phyloP scores from a whole-genome alignment of 2,113 vertebrate genomes.

The Hassar affinis region DNA sequence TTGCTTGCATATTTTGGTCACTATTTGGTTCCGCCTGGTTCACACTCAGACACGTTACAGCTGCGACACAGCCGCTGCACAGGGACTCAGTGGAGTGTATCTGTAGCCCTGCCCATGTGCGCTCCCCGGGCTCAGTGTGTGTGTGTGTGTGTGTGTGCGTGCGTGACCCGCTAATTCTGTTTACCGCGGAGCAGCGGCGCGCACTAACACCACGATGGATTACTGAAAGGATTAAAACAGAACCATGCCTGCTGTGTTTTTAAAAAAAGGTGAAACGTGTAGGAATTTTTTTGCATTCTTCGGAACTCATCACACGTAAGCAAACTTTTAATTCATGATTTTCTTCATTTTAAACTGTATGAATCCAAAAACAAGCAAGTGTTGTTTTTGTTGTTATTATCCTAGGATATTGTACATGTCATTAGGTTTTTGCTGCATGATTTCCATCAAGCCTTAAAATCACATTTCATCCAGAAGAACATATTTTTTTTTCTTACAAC shows the following conservation, averaged over 20 bases:
- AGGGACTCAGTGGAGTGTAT: constrained; percentile 17
- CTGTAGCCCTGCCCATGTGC: constrained; percentile 46
- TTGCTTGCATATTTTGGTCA: not conserved
- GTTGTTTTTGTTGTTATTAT: not conserved
- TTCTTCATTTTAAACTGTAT: not conserved
- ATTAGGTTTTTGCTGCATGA: not conserved
- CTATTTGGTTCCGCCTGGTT: not conserved
- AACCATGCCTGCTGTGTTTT: constrained; percentile 72
- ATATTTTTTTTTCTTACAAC: no score
- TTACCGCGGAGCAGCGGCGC: constrained; percentile 14
- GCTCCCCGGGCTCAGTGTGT: constrained; percentile 23
- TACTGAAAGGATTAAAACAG: constrained; percentile 59
- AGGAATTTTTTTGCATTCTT: constrained; percentile 64
- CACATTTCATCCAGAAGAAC: not conserved
- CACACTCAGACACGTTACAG: constrained; percentile 1
- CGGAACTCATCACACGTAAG: constrained; percentile 71
- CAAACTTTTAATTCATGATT: not conserved
- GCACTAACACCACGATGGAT: constrained; percentile 64
- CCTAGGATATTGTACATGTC: no score
- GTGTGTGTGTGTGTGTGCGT: constrained; percentile 4
- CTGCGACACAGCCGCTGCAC: constrained; percentile 25
- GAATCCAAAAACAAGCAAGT: no score
- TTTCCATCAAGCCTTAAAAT: not conserved
- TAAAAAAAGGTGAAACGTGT: constrained; percentile 69
- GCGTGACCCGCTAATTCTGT: constrained; percentile 35